Conservation (phyloP, 2,888 invertebrate genomes). For the Nomada fucata region DNA sequence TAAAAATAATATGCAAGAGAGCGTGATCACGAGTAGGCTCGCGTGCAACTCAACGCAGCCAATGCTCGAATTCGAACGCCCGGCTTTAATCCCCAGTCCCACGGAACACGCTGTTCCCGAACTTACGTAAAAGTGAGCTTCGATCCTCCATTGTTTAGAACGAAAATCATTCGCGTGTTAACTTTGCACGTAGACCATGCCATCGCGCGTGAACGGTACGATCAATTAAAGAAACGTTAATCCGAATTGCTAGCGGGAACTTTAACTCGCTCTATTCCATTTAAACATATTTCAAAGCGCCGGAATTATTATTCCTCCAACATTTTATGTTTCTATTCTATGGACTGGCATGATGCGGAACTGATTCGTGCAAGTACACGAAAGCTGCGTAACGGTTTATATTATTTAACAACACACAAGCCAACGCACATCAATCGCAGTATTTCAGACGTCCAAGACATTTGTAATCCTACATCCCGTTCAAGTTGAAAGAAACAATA, state of each 20-base stretch:
- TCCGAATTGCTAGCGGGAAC: too few species aligned
- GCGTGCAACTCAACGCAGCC: constrained; percentile 59
- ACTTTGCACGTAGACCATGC: constrained; percentile 25
- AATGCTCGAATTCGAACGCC: constrained; percentile 45
- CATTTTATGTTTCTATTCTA: too few species aligned
- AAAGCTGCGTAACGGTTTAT: too few species aligned
- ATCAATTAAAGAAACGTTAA: background rate
- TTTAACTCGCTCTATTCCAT: too few species aligned
- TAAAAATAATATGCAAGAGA: constrained; percentile 66
- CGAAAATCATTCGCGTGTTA: constrained; percentile 34
- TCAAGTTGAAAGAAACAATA: background rate
- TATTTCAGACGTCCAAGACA: background rate
- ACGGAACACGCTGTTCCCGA: constrained; percentile 8
- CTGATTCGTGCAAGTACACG: too few species aligned
- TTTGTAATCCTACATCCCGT: too few species aligned
- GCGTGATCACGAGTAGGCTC: constrained; percentile 60
- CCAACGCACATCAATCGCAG: too few species aligned
- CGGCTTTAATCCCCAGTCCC: constrained; percentile 40
- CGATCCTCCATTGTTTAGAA: constrained; percentile 14
- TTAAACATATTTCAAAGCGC: too few species aligned
- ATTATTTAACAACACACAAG: too few species aligned
- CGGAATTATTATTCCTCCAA: too few species aligned
- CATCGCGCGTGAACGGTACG: constrained; percentile 34
- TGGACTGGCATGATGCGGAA: too few species aligned
- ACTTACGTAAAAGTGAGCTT: constrained; percentile 2